Evolutionary conservation across 2,797 vertebrate genomes (phyloP), one percentile per base, ranked within the genome.

Genomic region (Lemur catta): DNA sequence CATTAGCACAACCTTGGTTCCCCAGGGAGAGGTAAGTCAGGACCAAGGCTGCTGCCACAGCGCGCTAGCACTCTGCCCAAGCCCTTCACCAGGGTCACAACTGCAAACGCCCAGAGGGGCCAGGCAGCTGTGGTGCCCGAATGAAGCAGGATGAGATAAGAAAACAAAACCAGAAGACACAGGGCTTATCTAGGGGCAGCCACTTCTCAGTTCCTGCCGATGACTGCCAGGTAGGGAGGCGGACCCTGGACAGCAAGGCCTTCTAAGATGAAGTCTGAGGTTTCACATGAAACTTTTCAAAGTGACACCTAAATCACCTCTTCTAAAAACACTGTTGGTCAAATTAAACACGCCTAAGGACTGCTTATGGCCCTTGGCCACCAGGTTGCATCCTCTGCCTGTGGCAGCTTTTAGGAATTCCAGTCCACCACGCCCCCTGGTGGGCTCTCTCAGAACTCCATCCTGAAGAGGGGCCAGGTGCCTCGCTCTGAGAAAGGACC

Each of bases 381-480:
- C 41, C 35, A 24, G 55, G 48, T 11, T 17, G 20, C 61, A 18
- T 46, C 33, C 6, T 26, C 24, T 2, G 8, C 18, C 13, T 30
- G 20, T 3, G 17, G 15, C 13, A 10, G 61, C 20, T 75, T 52
- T 76, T 15, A 41, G 38, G 67, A 43, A 61, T 50, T 89, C 61
- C 33, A 15, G 82, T 33, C 24, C 76, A 4, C 8, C 1, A 0
- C 9, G n/a, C 85, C 93, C 84, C 93, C 91, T 97, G 35, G 88
- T 97, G 96, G 94, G 10, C n/a, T 17, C 30, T 88, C 86, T 93
- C 2, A 48, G 63, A 82, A 96, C n/a, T 94, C 30, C 82, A 89
- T 20, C 18, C 72, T 85, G 67, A 48, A 48, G 18, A 24, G 17
- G 17, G 9, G 41, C 35, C 28, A 3, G 0, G 2, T 41, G 26